Evolutionary conservation across 23 tunicate species (phyloP).

Genomic region (Aplidium turbinatum): DNA sequence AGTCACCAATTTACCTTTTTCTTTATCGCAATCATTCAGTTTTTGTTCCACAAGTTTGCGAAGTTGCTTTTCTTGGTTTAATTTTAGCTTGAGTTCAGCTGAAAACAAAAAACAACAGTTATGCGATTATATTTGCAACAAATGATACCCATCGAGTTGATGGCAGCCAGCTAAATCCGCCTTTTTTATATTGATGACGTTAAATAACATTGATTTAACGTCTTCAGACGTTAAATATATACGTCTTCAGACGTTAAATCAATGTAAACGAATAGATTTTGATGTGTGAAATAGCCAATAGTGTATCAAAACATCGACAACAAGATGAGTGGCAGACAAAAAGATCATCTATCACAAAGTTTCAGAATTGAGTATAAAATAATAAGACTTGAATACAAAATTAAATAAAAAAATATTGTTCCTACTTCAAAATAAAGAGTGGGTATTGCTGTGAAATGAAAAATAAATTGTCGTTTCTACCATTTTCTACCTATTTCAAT

Average conservation of each 20-base stretch:
- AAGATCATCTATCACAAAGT: too few species aligned
- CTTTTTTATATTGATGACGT: too few species aligned
- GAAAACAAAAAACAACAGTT: constrained; percentile 12
- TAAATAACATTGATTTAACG: too few species aligned
- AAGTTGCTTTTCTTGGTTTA: constrained; percentile 49
- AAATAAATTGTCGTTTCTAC: background rate
- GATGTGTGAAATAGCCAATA: too few species aligned
- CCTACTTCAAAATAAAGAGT: too few species aligned
- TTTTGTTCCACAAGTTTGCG: constrained; percentile 61
- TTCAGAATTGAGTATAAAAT: background rate
- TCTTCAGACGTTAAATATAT: too few species aligned
- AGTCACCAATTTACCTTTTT: constrained; percentile 57
- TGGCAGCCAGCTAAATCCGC: too few species aligned
- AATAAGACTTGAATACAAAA: background rate
- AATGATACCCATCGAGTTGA: background rate
- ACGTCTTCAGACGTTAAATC: too few species aligned
- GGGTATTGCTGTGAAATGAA: too few species aligned
- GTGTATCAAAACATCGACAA: too few species aligned
- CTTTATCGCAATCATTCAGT: constrained; percentile 52
- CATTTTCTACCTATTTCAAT: constrained; percentile 60
- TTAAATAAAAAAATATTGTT: background rate
- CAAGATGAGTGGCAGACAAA: too few species aligned
- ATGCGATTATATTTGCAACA: background rate
- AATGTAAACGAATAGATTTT: too few species aligned
- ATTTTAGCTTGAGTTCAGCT: constrained; percentile 68